Evolutionary conservation across 1,140 invertebrate species (phyloP), one percentile per base, ranked within the genome.

Genomic region (Achatina immaculata): DNA sequence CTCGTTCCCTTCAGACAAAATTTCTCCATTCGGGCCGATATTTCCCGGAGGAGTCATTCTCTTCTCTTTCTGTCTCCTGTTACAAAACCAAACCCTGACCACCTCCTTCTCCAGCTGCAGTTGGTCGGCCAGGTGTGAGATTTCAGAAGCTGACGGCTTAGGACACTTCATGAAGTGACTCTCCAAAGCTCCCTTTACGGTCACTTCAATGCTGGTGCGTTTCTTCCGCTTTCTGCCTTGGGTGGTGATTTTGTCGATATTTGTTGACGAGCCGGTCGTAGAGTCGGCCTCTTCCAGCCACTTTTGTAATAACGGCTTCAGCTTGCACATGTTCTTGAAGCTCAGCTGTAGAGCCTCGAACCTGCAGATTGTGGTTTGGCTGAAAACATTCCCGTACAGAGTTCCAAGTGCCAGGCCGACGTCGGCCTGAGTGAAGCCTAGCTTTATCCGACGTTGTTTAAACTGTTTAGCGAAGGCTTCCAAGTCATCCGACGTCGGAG

Each of bases 251-350:
- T 99, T 99, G 92, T 99, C 98, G 91, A 99, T 99, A 89, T 95
- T 97, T 28, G 97, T 99, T 21, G 98, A 97, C 82, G 97, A 98
- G 31, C 98, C 98, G 43, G 97, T 99, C 82, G 97, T 98, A 81
- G 96, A 98, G 90, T 99, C 98, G 16, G 99, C 98, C 91, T 99
- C 98, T 91, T 99, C 98, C 43, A 99, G 93, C 99, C 98, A 99
- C 92, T 99, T 99, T 90, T 98, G 97, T 68, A 99, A 93, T 82
- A 99, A 92, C 48, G 99, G 99, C 93, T 99, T 99, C 90, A 99
- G 93, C 92, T 99, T 99, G 94, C 98, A 99, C 98, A 99, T 99
- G 91, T 99, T 99, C 92, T 99, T 99, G 93, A 99, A 99, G 92
- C 97, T 98, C 85, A 99, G 93, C 91, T 99, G 98, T 83, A 99